Conservation (phyloP, 2,888 invertebrate species). For the Sacculina carcini region DNA sequence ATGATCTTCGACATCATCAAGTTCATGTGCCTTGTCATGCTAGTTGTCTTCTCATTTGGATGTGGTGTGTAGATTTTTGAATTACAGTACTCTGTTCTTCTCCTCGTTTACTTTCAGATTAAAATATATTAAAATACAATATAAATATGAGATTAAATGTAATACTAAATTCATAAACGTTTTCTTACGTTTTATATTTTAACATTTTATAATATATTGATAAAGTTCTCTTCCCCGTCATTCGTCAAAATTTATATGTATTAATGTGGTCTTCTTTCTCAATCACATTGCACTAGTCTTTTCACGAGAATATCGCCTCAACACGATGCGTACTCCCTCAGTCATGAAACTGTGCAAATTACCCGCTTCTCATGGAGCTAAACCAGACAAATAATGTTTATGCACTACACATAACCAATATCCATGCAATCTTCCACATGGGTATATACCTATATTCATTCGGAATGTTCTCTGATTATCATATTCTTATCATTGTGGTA, state of each 20-base stretch:
- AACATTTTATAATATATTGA: background rate
- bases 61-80: conserved; percentile 17
- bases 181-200: background rate
- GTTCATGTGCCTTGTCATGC: conserved; percentile 22
- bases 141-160: background rate
- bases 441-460: background rate
- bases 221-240: no score
- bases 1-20: conserved; percentile 23
- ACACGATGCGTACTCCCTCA: no score
- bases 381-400: background rate
- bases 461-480: no score
- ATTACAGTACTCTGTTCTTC: background rate
- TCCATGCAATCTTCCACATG: background rate
- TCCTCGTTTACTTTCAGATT: background rate
- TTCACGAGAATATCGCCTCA: no score
- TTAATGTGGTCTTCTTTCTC: no score
- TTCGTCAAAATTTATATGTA: no score
- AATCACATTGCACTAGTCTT: no score
- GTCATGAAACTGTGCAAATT: no score
- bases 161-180: background rate
- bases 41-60: conserved; percentile 22
- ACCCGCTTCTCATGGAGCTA: no score
- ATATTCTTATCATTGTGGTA: no score
- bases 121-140: background rate
- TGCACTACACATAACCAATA: background rate